Percentiles rank a stretch among this genome's conserved stretches.
phyloP scores from a whole-genome alignment of 2,888 invertebrate species.

The Troides oblongomaculatus region DNA sequence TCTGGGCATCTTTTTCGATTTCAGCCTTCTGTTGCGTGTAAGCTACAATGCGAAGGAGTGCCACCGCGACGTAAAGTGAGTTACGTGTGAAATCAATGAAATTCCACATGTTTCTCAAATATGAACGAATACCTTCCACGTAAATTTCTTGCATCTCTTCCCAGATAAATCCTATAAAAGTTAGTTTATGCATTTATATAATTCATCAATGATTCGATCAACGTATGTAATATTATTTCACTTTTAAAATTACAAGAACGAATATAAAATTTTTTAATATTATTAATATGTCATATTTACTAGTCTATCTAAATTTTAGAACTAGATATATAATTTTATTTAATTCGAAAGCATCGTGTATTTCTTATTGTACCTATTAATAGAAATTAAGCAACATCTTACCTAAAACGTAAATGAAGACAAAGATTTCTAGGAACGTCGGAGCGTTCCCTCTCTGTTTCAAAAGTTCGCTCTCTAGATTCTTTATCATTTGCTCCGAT shows the following conservation, averaged over 20 bases:
- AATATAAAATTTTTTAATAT: no score
- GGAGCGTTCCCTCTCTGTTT: conserved; percentile 92
- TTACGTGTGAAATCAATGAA: conserved; percentile 97
- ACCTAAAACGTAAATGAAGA: conserved; percentile 92
- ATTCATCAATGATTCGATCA: background rate
- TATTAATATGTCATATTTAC: no score
- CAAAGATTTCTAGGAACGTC: conserved; percentile 89
- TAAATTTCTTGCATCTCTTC: conserved; percentile 95
- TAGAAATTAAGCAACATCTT: conserved; percentile 36
- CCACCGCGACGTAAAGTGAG: conserved; percentile 88
- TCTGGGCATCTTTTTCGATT: conserved; percentile 83
- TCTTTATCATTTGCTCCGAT: conserved; percentile 83
- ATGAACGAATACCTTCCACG: conserved; percentile 91
- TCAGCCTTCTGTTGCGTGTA: conserved; percentile 87
- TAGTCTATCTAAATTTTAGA: no score
- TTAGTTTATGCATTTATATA: background rate
- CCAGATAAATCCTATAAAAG: conserved; percentile 88
- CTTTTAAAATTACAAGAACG: no score
- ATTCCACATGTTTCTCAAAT: conserved; percentile 97
- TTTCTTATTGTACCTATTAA: no score
- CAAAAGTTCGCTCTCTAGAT: conserved; percentile 81
- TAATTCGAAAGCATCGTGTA: no score
- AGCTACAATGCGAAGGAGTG: conserved; percentile 84
- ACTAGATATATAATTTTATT: no score
- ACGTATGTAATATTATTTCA: no score